phyloP scores from a whole-genome alignment of 1,140 invertebrate species.

The Diorhabda elongata region DNA sequence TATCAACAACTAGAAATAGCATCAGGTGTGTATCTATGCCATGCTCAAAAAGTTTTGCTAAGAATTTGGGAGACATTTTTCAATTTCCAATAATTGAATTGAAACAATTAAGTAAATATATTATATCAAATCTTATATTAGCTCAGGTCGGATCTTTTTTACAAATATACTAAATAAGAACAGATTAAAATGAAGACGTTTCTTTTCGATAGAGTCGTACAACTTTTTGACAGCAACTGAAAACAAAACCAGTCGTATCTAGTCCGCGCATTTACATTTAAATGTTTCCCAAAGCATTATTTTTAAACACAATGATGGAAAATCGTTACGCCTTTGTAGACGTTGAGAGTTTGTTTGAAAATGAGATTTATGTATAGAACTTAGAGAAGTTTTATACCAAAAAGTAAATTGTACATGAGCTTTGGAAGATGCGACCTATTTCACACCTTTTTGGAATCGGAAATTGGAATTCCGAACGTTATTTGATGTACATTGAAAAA shows the following conservation, averaged over 20 bases:
- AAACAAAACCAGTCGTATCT: background rate
- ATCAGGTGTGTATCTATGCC: no score
- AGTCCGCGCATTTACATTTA: constrained; percentile 5
- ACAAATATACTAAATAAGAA: background rate
- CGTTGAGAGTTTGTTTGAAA: background rate
- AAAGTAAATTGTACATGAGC: background rate
- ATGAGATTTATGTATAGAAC: background rate
- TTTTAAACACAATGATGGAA: constrained; percentile 12
- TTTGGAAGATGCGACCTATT: background rate
- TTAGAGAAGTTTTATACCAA: background rate
- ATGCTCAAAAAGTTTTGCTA: no score
- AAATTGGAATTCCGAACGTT: no score
- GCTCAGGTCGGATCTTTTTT: no score
- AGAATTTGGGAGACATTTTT: no score
- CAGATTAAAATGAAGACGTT: background rate
- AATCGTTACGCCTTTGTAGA: constrained; percentile 5
- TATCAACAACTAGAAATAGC: no score
- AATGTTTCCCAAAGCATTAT: constrained; percentile 8
- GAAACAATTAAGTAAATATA: no score
- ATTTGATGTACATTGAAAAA: no score
- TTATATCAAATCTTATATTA: no score
- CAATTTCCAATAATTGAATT: no score
- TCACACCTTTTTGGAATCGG: background rate
- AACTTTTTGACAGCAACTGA: constrained; percentile 7
- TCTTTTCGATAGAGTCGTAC: background rate